These are phyloP conservation scores for Dendrocincla fuliginosa DNA, from an alignment of 2,797 vertebrate species.

Conservation along the genomic window DNA sequence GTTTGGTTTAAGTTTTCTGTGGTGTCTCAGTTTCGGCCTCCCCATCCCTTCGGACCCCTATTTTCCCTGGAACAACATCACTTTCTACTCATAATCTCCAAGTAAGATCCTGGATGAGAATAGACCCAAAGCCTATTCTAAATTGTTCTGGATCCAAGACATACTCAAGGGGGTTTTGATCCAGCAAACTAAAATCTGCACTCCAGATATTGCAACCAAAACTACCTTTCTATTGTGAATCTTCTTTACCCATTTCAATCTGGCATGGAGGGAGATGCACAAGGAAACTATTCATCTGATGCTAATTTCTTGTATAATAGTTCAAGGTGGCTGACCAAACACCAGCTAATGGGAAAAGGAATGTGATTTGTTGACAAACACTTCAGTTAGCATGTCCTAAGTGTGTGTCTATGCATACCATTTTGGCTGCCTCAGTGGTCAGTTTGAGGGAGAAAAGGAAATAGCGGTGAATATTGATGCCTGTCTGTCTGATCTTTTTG, in stretches of 20 bases:
- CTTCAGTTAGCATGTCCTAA: constrained; percentile 51
- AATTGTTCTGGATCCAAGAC: background rate
- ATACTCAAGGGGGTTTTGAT: background rate
- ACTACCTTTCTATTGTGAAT: background rate
- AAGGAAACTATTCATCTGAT: constrained; percentile 28
- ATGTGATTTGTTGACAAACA: constrained; percentile 73
- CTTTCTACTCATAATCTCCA: background rate
- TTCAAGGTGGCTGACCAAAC: constrained; percentile 51
- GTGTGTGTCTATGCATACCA: background rate
- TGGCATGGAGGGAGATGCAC: background rate
- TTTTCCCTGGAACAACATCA: background rate
- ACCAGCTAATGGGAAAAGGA: constrained; percentile 63
- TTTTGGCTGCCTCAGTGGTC: constrained; percentile 45
- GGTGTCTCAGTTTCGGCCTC: too few species aligned
- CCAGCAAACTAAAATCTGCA: background rate
- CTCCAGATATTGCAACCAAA: background rate
- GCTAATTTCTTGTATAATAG: constrained; percentile 20
- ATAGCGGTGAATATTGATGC: constrained; percentile 47
- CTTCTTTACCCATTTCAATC: background rate
- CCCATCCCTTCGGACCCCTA: too few species aligned
- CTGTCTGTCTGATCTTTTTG: constrained; percentile 70
- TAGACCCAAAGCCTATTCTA: background rate
- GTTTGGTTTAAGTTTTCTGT: too few species aligned
- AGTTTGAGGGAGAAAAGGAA: constrained; percentile 51
- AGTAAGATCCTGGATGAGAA: background rate